Evolutionary conservation across 2,888 invertebrate species (phyloP), one percentile per base, ranked within the genome.

Genomic region (Candidula unifasciata): DNA sequence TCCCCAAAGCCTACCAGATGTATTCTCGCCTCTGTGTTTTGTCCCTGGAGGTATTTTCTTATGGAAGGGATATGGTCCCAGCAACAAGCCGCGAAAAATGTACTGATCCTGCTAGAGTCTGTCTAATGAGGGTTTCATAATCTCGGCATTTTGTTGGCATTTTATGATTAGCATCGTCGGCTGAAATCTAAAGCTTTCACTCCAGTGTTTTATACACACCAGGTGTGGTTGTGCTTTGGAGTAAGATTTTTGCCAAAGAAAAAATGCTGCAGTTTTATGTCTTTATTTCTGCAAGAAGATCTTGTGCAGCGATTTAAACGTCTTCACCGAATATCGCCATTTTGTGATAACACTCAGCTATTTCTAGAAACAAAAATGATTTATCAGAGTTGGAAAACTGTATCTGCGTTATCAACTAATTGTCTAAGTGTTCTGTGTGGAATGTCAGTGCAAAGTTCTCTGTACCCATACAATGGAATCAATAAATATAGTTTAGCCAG

Each of bases 1-100:
- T 54, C 52, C 30, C 54, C 30, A 74, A 74, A 52, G n/a, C 54
- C 66, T 64, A 52, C 66, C 66, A 79, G 66, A 79, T 79, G 79
- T 79, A 44, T 52, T 30, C 66, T 27, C 66, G 52, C 68, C 6
- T 30, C 18, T 52, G 68, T 33, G 66, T 44, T 79, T 68, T 79
- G 79, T 79, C 79, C 13, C 27, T 66, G 66, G 79, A 68, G 66
- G 44, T 68, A 52, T 79, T 79, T 44, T 79, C 52, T 79, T 79
- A 30, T 79, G 66, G 66, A 44, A 78, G 27, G 66, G 44, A 79
- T 79, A 66, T 30, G 44, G 37, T 30, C 44, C 27, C 66, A 44
- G 66, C 66, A 79, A 27, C 44, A 37, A 64, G 44, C 35, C 24
- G 30, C 44, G 21, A 60, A 8, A 35, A 37, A 16, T n/a, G 79